A percentile compares a stretch with the other conserved stretches of the same genome.
Evolutionary conservation across 2,113 vertebrate species (phyloP).

Genomic region (Natator depressus): DNA sequence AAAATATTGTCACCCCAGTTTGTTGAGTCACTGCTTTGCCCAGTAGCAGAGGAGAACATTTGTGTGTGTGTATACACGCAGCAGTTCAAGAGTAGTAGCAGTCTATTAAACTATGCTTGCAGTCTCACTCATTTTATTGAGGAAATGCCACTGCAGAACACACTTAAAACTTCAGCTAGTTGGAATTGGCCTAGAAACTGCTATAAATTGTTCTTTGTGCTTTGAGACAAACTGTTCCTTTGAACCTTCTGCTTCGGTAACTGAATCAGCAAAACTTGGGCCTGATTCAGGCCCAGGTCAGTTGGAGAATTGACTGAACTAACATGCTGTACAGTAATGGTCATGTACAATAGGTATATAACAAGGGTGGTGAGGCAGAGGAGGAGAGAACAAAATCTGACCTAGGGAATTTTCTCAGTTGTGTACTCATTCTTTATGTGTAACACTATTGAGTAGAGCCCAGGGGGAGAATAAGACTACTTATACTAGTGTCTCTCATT

Average conservation of each 20-base stretch:
- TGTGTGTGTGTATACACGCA: neutral
- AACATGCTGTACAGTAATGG: neutral
- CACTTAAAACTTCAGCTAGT: neutral
- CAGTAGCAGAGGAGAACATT: neutral
- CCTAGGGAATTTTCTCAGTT: neutral
- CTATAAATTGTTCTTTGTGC: neutral
- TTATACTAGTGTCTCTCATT: neutral
- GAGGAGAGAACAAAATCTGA: neutral
- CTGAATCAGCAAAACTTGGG: neutral
- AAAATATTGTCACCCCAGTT: fast-evolving
- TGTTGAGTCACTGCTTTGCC: neutral
- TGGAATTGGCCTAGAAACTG: neutral
- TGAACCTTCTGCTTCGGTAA: neutral
- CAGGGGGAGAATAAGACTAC: neutral
- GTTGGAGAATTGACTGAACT: neutral
- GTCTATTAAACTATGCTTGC: neutral
- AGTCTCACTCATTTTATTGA: neutral
- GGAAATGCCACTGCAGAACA: neutral
- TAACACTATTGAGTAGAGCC: neutral
- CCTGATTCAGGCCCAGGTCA: neutral
- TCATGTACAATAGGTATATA: neutral
- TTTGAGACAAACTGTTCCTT: neutral
- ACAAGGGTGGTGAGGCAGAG: neutral
- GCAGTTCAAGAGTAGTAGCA: neutral
- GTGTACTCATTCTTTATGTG: neutral